Conservation (phyloP, 2,797 vertebrate genomes). For the Melanogrammus aeglefinus region DNA sequence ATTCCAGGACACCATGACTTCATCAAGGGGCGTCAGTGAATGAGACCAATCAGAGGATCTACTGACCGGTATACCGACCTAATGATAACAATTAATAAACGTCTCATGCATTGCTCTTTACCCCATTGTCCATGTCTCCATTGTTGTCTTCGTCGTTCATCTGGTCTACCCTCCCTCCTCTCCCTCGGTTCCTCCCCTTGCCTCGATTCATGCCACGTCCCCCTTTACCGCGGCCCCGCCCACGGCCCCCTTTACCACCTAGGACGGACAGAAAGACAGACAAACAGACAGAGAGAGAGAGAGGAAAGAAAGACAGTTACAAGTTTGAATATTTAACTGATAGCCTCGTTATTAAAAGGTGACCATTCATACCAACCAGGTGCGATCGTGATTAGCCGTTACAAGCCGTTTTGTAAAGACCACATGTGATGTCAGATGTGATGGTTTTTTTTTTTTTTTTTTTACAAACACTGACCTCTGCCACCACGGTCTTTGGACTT, state of each 20-base stretch:
- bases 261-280: not conserved
- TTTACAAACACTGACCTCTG: conserved; percentile 64
- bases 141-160: conserved; percentile 84
- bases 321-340: not conserved
- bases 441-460: too few relatives aligned
- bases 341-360: too few relatives aligned
- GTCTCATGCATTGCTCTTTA: conserved; percentile 52
- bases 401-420: too few relatives aligned
- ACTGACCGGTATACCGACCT: not conserved
- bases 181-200: conserved; percentile 17
- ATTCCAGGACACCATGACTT: not conserved
- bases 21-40: not conserved
- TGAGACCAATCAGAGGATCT: not conserved
- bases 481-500: conserved; percentile 87
- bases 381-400: too few relatives aligned
- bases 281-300: not conserved
- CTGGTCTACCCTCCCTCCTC: conserved; percentile 76
- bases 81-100: not conserved
- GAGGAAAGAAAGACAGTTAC: not conserved
- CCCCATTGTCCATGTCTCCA: conserved; percentile 88
- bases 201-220: conserved; percentile 71
- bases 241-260: conserved; percentile 74
- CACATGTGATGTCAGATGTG: too few relatives aligned
- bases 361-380: too few relatives aligned
- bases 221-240: conserved; percentile 74